Conservation (phyloP, 2,113 vertebrate genomes). For the Chaenogobius annularis region DNA sequence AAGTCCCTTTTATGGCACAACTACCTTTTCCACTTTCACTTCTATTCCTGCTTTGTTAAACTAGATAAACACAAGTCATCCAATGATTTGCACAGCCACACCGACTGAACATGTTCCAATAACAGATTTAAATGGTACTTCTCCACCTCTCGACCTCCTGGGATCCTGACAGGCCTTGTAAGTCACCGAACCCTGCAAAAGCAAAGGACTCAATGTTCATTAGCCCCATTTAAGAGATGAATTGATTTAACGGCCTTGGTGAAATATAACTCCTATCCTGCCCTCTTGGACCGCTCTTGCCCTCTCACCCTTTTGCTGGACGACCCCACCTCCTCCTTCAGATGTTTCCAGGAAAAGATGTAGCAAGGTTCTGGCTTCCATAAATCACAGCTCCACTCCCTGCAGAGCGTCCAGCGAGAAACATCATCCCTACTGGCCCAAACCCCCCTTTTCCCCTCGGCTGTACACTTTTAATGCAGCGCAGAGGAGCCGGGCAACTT, state of each 20-base stretch:
- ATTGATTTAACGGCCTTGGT: constrained; percentile 62
- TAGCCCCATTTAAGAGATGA: constrained; percentile 38
- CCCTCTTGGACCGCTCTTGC: constrained; percentile 50
- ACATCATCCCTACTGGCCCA: constrained; percentile 49
- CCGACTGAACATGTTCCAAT: constrained; percentile 37
- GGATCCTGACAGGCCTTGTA: constrained; percentile 21
- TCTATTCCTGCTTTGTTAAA: constrained; percentile 22
- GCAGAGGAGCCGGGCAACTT: constrained; percentile 42
- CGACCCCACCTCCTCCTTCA: constrained; percentile 6
- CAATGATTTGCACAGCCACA: constrained; percentile 35
- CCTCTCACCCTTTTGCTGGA: constrained; percentile 35
- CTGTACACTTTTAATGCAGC: constrained; percentile 21
- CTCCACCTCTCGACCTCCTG: constrained; percentile 3
- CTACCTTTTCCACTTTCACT: constrained; percentile 13
- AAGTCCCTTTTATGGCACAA: constrained; percentile 10
- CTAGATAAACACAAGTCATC: constrained; percentile 34
- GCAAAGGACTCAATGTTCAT: constrained; percentile 30
- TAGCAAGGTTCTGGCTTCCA: constrained; percentile 56
- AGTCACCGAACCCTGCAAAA: constrained; percentile 27
- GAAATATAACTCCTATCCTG: constrained; percentile 64
- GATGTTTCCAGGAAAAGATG: constrained; percentile 73
- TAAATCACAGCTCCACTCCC: constrained; percentile 73
- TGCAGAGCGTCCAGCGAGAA: constrained; percentile 51
- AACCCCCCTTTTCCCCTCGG: constrained; percentile 31
- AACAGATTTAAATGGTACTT: constrained; percentile 15